phyloP scores from a whole-genome alignment of 2,797 vertebrate species.

The Naso thynnoides region DNA sequence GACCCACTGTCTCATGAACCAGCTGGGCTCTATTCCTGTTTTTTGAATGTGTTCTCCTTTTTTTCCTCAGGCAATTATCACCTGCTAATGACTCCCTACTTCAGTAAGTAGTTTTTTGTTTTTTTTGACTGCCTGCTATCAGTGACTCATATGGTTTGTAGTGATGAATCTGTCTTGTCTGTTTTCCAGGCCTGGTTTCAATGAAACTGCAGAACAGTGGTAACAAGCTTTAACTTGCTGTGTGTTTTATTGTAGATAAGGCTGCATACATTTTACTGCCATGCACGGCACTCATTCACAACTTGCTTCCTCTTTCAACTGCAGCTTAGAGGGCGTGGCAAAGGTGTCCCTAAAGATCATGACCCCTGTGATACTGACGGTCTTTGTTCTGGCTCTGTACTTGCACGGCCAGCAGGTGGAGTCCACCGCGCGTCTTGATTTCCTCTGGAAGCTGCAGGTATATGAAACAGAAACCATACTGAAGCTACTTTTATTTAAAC shows the following conservation, averaged over 20 bases:
- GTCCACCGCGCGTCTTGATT: slow-evolving; percentile 97
- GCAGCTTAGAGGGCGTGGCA: slow-evolving; percentile 80
- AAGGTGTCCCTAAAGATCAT: slow-evolving; percentile 93
- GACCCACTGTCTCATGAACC: slow-evolving; percentile 45
- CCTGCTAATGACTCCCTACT: slow-evolving; percentile 68
- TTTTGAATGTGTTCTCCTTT: slow-evolving; percentile 48
- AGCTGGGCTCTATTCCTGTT: slow-evolving; percentile 2
- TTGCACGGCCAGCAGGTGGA: slow-evolving; percentile 98
- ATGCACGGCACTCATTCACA: background rate
- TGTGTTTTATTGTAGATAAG: background rate
- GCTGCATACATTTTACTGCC: slow-evolving; percentile 4
- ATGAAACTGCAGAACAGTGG: slow-evolving; percentile 84
- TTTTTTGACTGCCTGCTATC: slow-evolving; percentile 22
- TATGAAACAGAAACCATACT: slow-evolving; percentile 9
- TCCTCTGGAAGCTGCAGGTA: slow-evolving; percentile 99
- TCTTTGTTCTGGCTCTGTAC: slow-evolving; percentile 96
- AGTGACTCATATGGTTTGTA: slow-evolving; percentile 9
- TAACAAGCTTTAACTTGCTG: slow-evolving; percentile 54
- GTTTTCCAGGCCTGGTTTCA: slow-evolving; percentile 76
- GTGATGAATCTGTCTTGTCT: slow-evolving; percentile 46
- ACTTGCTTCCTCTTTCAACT: slow-evolving; percentile 10
- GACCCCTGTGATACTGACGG: slow-evolving; percentile 93
- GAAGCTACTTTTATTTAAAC: background rate
- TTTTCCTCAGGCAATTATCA: slow-evolving; percentile 57
- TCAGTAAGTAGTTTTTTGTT: slow-evolving; percentile 64